phyloP scores from a whole-genome alignment of 1,140 invertebrate species.

The Lepidurus packardi region DNA sequence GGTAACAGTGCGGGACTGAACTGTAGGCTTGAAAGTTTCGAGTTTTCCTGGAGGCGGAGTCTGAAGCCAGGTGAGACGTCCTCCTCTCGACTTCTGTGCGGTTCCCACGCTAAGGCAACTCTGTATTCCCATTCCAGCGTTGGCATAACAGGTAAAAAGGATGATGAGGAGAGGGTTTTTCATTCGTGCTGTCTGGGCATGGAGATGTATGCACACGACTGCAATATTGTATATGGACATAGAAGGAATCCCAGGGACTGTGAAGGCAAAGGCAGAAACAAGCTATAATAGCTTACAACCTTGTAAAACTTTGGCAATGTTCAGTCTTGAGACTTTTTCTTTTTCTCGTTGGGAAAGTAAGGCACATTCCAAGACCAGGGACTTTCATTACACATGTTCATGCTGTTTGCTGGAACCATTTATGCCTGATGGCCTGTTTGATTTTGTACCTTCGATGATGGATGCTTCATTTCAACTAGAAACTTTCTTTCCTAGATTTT shows the following conservation, averaged over 20 bases:
- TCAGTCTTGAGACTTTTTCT: background rate
- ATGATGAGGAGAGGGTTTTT: conserved; percentile 12
- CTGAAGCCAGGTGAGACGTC: background rate
- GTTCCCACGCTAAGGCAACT: conserved; percentile 4
- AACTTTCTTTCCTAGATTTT: background rate
- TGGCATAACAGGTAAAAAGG: conserved; percentile 19
- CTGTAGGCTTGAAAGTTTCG: background rate
- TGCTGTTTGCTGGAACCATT: too few species aligned
- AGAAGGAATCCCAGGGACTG: background rate
- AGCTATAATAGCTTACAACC: background rate
- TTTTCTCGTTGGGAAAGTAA: background rate
- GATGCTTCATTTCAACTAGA: background rate
- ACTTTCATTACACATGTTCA: too few species aligned
- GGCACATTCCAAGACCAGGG: background rate
- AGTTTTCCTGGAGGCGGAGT: background rate
- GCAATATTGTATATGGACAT: conserved; percentile 14
- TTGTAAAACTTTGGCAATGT: background rate
- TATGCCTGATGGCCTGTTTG: too few species aligned
- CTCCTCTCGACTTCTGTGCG: conserved; percentile 2
- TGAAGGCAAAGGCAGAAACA: background rate
- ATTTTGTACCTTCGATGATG: background rate
- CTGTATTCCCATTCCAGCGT: background rate
- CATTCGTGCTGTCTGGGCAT: conserved; percentile 13
- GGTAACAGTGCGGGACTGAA: background rate
- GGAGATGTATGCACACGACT: conserved; percentile 21